A percentile compares a stretch with the other conserved stretches of the same genome.
phyloP scores from a whole-genome alignment of 2,888 invertebrate species.

The Chrysina gloriosa region DNA sequence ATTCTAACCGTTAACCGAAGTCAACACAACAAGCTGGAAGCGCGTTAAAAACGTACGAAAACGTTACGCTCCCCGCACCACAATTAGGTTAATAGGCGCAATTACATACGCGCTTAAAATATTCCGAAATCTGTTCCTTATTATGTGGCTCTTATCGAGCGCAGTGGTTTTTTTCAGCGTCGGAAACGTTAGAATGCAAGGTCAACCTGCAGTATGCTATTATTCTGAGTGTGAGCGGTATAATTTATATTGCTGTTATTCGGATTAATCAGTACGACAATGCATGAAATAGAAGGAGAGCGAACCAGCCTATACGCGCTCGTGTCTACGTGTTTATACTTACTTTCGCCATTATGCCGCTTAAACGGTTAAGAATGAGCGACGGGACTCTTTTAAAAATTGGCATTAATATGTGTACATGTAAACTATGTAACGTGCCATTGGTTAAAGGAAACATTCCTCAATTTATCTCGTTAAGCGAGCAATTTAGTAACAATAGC shows the following conservation, averaged over 20 bases:
- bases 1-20: background rate
- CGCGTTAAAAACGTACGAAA: background rate
- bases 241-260: conserved; percentile 25
- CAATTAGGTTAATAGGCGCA: conserved; percentile 13
- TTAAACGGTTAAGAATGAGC: conserved; percentile 7
- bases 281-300: background rate
- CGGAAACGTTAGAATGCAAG: conserved; percentile 46
- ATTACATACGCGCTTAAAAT: background rate
- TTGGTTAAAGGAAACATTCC: conserved; percentile 28
- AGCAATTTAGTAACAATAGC: conserved; percentile 10
- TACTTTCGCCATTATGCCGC: background rate
- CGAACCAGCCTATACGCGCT: background rate
- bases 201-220: conserved; percentile 19
- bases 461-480: conserved; percentile 13
- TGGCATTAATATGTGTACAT: conserved; percentile 33
- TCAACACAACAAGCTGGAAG: background rate
- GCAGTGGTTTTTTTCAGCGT: conserved; percentile 9
- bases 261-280: conserved; percentile 22
- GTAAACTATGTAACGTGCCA: no score
- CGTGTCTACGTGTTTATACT: background rate
- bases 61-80: background rate
- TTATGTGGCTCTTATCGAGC: background rate
- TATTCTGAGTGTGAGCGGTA: conserved; percentile 19
- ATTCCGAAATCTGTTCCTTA: conserved; percentile 1
- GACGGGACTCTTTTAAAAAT: background rate